A percentile compares a stretch with the other conserved stretches of the same genome.
Evolutionary conservation across 2,113 vertebrate species (phyloP).

Genomic region (Aphelocoma coerulescens): DNA sequence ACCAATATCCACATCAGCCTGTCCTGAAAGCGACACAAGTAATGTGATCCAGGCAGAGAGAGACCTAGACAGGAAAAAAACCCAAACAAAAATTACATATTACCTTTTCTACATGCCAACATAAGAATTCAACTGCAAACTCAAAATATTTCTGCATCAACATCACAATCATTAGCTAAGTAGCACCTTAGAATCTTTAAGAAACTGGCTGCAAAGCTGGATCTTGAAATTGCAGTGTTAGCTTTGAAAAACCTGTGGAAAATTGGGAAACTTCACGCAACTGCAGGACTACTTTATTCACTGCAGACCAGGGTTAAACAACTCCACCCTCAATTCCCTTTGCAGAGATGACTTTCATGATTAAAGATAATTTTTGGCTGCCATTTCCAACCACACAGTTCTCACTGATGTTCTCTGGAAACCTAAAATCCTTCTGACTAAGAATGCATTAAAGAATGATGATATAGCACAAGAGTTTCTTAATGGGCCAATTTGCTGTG

Average conservation of each 20-base stretch:
- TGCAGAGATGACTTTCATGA: neutral
- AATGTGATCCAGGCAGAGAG: slow-evolving; percentile 89
- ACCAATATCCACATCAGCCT: slow-evolving; percentile 93
- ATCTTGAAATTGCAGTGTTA: neutral
- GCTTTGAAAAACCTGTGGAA: neutral
- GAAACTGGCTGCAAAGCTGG: neutral
- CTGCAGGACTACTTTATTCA: neutral
- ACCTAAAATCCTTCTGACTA: neutral
- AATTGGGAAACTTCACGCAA: neutral
- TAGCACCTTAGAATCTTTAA: neutral
- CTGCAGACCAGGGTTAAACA: neutral
- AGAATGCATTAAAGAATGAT: neutral
- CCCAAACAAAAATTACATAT: neutral
- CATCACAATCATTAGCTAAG: neutral
- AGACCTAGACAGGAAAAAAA: slow-evolving; percentile 75
- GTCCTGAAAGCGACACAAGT: slow-evolving; percentile 94
- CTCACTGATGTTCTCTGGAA: neutral
- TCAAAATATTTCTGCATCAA: neutral
- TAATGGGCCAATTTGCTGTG: neutral
- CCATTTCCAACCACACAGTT: neutral
- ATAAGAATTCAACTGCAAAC: neutral
- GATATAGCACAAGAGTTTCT: neutral
- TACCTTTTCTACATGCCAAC: neutral
- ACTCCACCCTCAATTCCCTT: neutral
- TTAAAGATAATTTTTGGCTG: neutral